Percentiles rank a stretch among this genome's conserved stretches.
Evolutionary conservation across 2,797 vertebrate species (phyloP).

Genomic region (Sebastes vulpes): DNA sequence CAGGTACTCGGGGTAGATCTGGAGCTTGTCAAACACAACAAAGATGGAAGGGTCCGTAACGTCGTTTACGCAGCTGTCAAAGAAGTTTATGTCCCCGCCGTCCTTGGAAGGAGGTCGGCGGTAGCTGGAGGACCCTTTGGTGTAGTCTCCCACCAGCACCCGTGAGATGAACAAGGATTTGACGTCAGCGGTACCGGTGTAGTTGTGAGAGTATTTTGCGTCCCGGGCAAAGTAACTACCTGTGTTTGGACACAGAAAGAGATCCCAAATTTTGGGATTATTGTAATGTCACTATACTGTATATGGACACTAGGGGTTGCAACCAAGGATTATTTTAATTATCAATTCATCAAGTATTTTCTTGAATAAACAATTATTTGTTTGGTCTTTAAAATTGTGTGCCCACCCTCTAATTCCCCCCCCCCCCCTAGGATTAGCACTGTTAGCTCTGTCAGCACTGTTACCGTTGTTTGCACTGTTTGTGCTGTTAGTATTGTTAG

Average conservation of each 20-base stretch:
- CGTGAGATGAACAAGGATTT: constrained; percentile 91
- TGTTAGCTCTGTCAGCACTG: too few species aligned
- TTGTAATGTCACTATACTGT: not conserved
- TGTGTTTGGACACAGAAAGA: constrained; percentile 62
- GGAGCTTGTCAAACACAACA: constrained; percentile 84
- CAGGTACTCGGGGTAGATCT: constrained; percentile 87
- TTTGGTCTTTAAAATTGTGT: not conserved
- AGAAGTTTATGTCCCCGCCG: constrained; percentile 68
- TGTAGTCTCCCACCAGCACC: constrained; percentile 91
- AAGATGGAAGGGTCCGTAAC: constrained; percentile 75
- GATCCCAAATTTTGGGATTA: not conserved
- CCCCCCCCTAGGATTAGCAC: too few species aligned
- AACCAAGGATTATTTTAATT: not conserved
- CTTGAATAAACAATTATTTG: not conserved
- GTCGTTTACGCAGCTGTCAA: constrained; percentile 84
- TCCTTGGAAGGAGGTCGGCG: constrained; percentile 80
- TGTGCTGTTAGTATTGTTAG: accelerated
- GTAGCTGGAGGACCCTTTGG: constrained; percentile 80
- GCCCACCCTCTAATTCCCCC: too few species aligned
- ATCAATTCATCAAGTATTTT: not conserved
- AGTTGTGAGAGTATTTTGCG: constrained; percentile 91
- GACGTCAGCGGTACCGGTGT: constrained; percentile 70
- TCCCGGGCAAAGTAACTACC: constrained; percentile 97
- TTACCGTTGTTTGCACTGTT: too few species aligned
- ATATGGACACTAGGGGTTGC: not conserved